A percentile compares a stretch with the other conserved stretches of the same genome.
Evolutionary conservation across 1,140 invertebrate genomes (phyloP).

Genomic region (Kradibia gibbosae): DNA sequence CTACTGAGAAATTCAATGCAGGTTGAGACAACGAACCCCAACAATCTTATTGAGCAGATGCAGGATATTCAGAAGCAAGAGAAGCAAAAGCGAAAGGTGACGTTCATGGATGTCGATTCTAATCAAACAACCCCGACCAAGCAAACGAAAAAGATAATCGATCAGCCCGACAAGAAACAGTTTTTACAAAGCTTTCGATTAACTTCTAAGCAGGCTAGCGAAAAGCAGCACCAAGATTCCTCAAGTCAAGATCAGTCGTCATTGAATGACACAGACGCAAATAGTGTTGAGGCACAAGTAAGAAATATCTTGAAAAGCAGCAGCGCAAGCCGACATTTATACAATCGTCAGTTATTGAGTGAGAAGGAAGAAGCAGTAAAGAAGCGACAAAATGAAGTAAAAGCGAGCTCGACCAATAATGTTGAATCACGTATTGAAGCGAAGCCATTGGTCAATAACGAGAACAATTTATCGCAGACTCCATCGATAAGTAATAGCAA

Average conservation of each 20-base stretch:
- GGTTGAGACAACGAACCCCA: background rate
- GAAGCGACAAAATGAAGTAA: conserved; percentile 16
- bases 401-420: conserved; percentile 20
- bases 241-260: background rate
- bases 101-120: conserved; percentile 57
- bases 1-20: conserved; percentile 46
- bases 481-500: conserved; percentile 18
- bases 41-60: conserved; percentile 47
- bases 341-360: background rate
- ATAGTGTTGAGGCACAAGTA: conserved; percentile 25
- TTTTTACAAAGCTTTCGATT: conserved; percentile 64
- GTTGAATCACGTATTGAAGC: conserved; percentile 19
- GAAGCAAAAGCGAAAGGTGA: conserved; percentile 62
- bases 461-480: background rate
- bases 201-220: conserved; percentile 55
- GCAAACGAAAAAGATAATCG: conserved; percentile 53
- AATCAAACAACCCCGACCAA: conserved; percentile 54
- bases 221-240: background rate
- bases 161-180: conserved; percentile 63
- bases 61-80: conserved; percentile 53
- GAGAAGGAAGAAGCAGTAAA: conserved; percentile 16
- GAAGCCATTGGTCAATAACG: background rate
- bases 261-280: background rate
- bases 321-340: background rate
- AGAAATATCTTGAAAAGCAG: conserved; percentile 45